Conservation (phyloP, 2,113 vertebrate species). For the Rattus rattus region DNA sequence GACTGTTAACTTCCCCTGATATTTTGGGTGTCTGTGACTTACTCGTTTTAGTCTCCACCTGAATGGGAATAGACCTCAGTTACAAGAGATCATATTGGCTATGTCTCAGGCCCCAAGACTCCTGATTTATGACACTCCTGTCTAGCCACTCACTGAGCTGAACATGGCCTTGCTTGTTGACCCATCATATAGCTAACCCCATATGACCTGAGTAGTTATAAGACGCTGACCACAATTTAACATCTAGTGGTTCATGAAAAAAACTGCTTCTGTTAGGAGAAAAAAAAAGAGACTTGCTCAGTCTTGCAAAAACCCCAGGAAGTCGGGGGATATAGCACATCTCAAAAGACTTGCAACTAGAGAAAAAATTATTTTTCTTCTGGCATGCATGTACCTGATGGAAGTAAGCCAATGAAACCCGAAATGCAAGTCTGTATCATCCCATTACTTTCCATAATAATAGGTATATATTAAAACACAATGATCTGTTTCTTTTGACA, state of each 20-base stretch:
- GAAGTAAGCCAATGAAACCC: background rate
- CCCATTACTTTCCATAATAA: background rate
- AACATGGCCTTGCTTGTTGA: conserved; percentile 58
- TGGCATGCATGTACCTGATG: background rate
- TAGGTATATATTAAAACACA: conserved; percentile 11
- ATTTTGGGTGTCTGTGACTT: background rate
- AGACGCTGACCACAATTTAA: conserved; percentile 61
- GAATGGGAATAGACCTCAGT: conserved; percentile 13
- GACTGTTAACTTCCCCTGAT: background rate
- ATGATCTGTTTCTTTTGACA: background rate
- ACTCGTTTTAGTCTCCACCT: conserved; percentile 20
- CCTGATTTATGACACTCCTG: conserved; percentile 43
- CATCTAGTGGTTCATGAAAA: conserved; percentile 50
- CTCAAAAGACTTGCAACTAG: background rate
- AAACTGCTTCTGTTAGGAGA: conserved; percentile 5
- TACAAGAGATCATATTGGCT: conserved; percentile 27
- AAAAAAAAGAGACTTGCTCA: conserved; percentile 38
- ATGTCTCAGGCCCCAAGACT: conserved; percentile 4
- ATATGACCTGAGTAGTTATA: conserved; percentile 34
- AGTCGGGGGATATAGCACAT: background rate
- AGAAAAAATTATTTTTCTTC: conserved; percentile 33
- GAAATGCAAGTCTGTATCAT: background rate
- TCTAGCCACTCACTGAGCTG: conserved; percentile 27
- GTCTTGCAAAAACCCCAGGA: background rate
- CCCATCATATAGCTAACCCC: background rate